Percentiles rank a stretch among this genome's conserved stretches.
Conservation (phyloP, 2,888 invertebrate genomes). For the Thysanoteuthis rhombus region DNA sequence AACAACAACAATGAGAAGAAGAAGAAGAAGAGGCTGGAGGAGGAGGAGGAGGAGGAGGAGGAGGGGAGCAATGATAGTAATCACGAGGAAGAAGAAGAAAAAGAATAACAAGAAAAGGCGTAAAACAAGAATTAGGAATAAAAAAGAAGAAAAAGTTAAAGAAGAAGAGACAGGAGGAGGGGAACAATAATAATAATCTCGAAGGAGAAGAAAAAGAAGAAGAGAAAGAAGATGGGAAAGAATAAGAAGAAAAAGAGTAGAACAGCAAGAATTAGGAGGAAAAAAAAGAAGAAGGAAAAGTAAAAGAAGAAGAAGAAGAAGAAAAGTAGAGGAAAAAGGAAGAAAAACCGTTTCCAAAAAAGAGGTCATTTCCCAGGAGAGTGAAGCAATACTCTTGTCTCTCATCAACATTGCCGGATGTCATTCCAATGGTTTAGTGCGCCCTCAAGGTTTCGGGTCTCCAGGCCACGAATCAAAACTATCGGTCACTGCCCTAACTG, state of each 20-base stretch:
- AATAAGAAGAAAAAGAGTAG: too few species aligned
- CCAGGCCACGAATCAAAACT: not conserved
- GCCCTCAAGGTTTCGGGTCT: not conserved
- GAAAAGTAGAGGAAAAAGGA: too few species aligned
- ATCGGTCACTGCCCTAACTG: not conserved
- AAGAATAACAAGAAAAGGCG: too few species aligned
- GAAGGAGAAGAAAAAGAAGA: too few species aligned
- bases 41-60: not conserved
- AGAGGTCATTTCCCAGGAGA: not conserved
- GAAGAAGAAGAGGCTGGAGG: not conserved
- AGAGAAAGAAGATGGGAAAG: too few species aligned
- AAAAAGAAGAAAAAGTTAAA: too few species aligned
- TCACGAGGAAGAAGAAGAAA: too few species aligned
- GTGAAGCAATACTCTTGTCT: not conserved
- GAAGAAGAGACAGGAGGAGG: rapidly evolving
- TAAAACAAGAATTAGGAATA: too few species aligned
- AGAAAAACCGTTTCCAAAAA: not conserved
- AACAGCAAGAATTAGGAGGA: too few species aligned
- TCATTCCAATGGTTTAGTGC: not conserved
- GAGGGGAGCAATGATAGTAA: too few species aligned
- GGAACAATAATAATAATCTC: not conserved
- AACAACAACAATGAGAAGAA: not conserved
- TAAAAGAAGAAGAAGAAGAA: too few species aligned
- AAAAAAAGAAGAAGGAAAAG: not conserved
- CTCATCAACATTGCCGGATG: not conserved